These are phyloP conservation scores for Megaptera novaeangliae DNA, from an alignment of 2,113 vertebrate genomes.

Conservation along the genomic window DNA sequence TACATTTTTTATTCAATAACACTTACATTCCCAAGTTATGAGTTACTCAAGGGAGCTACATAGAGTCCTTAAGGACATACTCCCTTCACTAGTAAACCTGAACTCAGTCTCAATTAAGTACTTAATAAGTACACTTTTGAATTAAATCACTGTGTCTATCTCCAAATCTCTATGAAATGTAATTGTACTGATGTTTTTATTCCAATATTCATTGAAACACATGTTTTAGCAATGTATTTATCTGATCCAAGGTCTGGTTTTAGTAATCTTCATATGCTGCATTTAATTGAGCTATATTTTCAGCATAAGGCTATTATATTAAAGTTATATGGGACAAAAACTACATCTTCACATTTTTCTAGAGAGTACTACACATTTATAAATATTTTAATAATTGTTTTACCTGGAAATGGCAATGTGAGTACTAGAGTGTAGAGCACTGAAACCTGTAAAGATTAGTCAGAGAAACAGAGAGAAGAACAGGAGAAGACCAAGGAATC, in stretches of 20 bases:
- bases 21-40: background rate
- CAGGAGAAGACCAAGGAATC: background rate
- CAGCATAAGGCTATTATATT: background rate
- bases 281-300: background rate
- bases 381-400: background rate
- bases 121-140: background rate
- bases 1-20: background rate
- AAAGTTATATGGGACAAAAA: background rate
- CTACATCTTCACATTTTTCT: background rate
- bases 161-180: background rate
- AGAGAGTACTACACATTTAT: background rate
- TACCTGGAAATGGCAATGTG: background rate
- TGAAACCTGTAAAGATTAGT: background rate
- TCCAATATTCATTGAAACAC: background rate
- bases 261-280: background rate
- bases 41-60: background rate
- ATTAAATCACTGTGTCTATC: background rate
- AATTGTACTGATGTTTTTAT: background rate
- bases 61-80: background rate
- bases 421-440: background rate
- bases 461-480: background rate
- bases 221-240: background rate
- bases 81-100: background rate
- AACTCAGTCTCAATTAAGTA: background rate
- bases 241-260: background rate